These are phyloP conservation scores for Matsumurasca onukii DNA, from an alignment of 1,140 invertebrate genomes.

Conservation along the genomic window DNA sequence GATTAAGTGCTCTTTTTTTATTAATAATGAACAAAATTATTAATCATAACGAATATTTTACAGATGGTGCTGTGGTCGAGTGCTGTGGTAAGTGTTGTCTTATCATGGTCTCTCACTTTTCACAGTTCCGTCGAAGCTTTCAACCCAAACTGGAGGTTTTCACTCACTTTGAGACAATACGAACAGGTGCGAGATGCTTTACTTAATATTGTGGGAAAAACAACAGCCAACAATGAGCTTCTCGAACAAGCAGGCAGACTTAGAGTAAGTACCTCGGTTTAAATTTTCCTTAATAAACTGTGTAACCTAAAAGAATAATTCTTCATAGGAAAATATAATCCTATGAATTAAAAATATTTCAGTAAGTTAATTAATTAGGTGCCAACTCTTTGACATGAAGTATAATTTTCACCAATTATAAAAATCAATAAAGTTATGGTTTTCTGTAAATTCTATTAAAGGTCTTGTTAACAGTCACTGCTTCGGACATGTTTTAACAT, in stretches of 20 bases:
- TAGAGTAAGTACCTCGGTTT: conserved; percentile 13
- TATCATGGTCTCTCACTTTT: not conserved
- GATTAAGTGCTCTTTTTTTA: too few relatives aligned
- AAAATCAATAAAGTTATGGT: too few relatives aligned
- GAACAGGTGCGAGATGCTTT: conserved; percentile 16
- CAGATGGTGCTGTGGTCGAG: conserved; percentile 5
- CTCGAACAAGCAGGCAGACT: conserved; percentile 6
- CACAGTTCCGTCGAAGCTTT: not conserved
- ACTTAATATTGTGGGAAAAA: conserved; percentile 23
- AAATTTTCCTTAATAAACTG: too few relatives aligned
- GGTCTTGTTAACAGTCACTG: too few relatives aligned
- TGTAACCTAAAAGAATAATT: too few relatives aligned
- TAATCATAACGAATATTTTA: too few relatives aligned
- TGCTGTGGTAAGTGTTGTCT: not conserved
- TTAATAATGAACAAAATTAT: too few relatives aligned
- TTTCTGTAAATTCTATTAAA: too few relatives aligned
- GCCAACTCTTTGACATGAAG: too few relatives aligned
- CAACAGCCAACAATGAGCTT: not conserved
- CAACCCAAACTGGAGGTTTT: conserved; percentile 3
- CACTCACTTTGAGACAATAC: not conserved
- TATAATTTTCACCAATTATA: too few relatives aligned
- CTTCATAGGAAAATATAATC: not conserved
- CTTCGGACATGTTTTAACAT: too few relatives aligned
- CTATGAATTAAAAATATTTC: too few relatives aligned
- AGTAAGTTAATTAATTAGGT: not conserved